These are phyloP conservation scores for Penaeus chinensis DNA, from an alignment of 1,140 invertebrate species.

Conservation along the genomic window DNA sequence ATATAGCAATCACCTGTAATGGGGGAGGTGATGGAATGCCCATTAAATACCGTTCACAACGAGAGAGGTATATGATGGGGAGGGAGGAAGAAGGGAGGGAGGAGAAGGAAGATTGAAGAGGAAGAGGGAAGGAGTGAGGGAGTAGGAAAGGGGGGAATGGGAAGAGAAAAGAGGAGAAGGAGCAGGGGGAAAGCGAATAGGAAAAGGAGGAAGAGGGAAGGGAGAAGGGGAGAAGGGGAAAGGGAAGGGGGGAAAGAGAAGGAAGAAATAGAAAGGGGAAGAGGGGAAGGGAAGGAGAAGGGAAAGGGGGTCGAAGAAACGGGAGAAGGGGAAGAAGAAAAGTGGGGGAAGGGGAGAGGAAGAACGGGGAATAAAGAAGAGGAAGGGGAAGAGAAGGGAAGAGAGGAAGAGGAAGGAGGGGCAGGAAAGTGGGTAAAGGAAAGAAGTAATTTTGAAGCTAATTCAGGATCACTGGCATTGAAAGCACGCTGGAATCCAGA, in stretches of 20 bases:
- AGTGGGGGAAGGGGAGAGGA: neutral
- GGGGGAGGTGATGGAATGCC: neutral
- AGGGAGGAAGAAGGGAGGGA: neutral
- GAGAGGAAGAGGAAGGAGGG: neutral
- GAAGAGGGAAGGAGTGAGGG: neutral
- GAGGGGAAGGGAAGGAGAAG: neutral
- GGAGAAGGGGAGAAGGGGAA: neutral
- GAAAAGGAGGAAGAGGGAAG: neutral
- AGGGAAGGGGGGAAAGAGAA: neutral
- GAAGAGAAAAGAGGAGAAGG: neutral
- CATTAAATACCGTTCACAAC: neutral
- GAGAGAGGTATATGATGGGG: neutral
- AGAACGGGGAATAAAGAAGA: neutral
- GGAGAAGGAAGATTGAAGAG: neutral
- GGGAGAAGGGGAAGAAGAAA: neutral
- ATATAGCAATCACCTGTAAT: too few relatives aligned
- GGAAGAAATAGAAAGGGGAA: neutral
- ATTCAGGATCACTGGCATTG: too few relatives aligned
- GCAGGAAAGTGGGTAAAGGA: neutral
- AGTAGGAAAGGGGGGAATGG: neutral
- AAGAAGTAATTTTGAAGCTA: too few relatives aligned
- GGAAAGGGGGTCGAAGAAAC: neutral
- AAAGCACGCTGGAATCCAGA: too few relatives aligned
- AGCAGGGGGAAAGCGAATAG: neutral
- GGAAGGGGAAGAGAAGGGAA: neutral